Percentiles rank a stretch among this genome's conserved stretches.
Conservation (phyloP, 2,797 vertebrate species). For the Myiothlypis chrysogaster region DNA sequence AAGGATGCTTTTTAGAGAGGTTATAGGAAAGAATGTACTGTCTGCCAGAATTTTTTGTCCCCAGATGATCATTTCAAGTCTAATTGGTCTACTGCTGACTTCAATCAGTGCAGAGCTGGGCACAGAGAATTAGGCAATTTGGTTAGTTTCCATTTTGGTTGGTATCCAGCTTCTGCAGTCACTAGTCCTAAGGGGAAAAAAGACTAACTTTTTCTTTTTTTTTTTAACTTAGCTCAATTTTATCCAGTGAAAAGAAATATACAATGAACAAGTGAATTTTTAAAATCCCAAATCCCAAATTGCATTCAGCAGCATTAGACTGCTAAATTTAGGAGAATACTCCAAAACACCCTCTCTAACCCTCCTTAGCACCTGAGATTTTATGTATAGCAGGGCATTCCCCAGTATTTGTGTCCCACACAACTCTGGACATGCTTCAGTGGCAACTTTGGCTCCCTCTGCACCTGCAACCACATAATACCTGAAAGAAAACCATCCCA, state of each 20-base stretch:
- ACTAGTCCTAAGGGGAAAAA: background rate
- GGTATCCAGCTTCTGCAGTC: background rate
- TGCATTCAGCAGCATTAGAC: background rate
- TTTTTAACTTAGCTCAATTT: background rate
- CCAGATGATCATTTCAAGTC: background rate
- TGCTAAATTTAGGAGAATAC: background rate
- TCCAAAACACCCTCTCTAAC: background rate
- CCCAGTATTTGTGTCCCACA: background rate
- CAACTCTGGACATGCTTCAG: background rate
- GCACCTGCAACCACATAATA: background rate
- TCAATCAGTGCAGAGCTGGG: background rate
- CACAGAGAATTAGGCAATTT: background rate
- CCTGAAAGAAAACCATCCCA: background rate
- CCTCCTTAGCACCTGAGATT: background rate
- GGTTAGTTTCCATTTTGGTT: constrained; percentile 1
- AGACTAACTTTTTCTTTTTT: too few relatives aligned
- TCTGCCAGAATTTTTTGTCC: background rate
- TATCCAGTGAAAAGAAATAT: background rate
- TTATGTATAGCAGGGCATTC: background rate
- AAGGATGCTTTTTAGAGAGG: background rate
- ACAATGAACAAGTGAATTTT: background rate
- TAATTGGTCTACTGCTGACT: background rate
- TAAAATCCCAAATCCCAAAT: background rate
- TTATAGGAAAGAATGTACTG: background rate
- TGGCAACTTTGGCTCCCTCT: background rate